Base-by-base conservation (phyloP, 2,888 invertebrate species). In the Tachystola acroxantha region DNA sequence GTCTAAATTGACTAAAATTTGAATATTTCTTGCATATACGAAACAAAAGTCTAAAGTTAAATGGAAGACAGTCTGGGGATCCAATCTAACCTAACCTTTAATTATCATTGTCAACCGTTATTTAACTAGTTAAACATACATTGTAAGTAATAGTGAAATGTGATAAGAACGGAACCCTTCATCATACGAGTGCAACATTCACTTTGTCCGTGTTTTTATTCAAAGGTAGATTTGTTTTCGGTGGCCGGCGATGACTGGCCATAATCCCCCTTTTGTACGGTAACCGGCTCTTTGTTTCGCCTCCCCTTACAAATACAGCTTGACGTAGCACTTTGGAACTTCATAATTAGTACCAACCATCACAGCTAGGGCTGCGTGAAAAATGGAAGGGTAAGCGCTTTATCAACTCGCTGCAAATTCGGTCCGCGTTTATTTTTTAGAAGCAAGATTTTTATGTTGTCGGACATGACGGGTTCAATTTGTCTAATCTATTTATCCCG, bases 241-340 rank as follows among this genome's bases (percentile, higher is more conserved):
- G 10, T 10, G n/a, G 10, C n/a, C 7, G 11, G 7, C n/a, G 11
- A 27, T 27, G 11, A 27, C 27, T 27, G 27, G 11, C 27, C 27
- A 27, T 12, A 12, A 27, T 27, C 27, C 27, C 27, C 26, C 33
- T 26, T 37, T 37, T 37, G 37, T 37, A 22, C 10, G 4, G 22
- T 35, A 39, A 34, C 20, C 10, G 32, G 6, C 25, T 30, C 35
- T 41, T 41, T 41, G 41, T 41, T 41, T 25, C 37, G 13, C 10
- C 31, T 28, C 31, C 11, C 16, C 22, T 27, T 22, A 24, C 41
- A 37, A 38, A 41, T 35, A 41, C 28, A 35, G 26, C 28, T 26
- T 41, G 37, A 41, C 37, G 34, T 25, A 22, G 25, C 41, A 35
- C 29, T 37, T 30, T 19, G 20, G 24, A 32, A 35, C 41, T 37